Evolutionary conservation across 2,113 vertebrate genomes (phyloP), one percentile per base, ranked within the genome.

Genomic region (Pedetes capensis): DNA sequence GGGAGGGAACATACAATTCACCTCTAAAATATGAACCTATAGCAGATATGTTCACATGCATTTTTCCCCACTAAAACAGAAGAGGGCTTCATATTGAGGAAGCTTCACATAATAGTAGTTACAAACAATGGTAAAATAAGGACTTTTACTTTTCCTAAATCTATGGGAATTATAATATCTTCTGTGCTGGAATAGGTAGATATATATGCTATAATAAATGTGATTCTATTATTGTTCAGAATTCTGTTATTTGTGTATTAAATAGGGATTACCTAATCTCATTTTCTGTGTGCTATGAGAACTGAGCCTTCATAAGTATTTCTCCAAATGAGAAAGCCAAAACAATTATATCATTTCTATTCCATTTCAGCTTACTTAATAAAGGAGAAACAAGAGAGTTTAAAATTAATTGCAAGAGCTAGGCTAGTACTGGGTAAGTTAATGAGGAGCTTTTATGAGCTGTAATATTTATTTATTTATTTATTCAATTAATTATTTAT

Each of bases 381-480:
- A 97, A 97, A 96, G 68, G 95, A 96, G 92, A 96, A 97, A 96
- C 93, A 94, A 94, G 96, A 95, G 95, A 95, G 66, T 96, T 95
- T 93, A 95, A 96, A 97, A 97, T 97, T 97, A 97, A 97, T 97
- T 95, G 96, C 74, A 87, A 95, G 63, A 97, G 88, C 91, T 93
- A 93, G 39, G n/a, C 90, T 95, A 91, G 81, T 95, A 88, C 76
- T 95, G 64, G 37, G 79, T 49, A 92, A 97, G 97, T 97, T 96
- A 97, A 97, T 97, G 95, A 94, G 96, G 53, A 95, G 79, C 69
- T 96, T 97, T 96, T 95, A 96, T 96, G 86, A 96, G 95, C 95
- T 91, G 16, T 97, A 97, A 96, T 96, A 96, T 97, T 96, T 96
- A 97, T 96, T 97, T 97, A 96, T 97, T 97, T 97, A 97, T 97